Conservation (phyloP, 2,113 vertebrate species). For the Deroptyus accipitrinus region DNA sequence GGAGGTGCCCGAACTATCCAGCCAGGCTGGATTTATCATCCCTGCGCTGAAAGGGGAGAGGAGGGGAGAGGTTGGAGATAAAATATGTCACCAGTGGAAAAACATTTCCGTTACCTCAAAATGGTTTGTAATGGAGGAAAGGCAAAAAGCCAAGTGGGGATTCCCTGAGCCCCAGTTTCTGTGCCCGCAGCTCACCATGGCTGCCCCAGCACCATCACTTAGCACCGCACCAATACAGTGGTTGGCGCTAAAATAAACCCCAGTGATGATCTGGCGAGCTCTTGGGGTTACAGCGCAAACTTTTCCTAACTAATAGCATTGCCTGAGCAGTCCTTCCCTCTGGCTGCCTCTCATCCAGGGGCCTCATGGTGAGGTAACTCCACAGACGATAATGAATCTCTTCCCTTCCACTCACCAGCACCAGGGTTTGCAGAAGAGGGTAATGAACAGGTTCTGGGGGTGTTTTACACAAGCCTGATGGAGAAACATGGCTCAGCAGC, state of each 20-base stretch:
- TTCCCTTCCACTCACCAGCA: background rate
- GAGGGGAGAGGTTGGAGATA: background rate
- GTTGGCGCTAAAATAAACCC: background rate
- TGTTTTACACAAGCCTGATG: background rate
- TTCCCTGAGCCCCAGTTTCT: background rate
- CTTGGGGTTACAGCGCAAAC: background rate
- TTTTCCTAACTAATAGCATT: background rate
- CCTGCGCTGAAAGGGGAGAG: background rate
- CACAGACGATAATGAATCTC: background rate
- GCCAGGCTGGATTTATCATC: background rate
- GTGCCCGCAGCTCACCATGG: background rate
- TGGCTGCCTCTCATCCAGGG: background rate
- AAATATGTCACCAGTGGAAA: rapidly evolving
- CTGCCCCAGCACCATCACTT: slow-evolving; percentile 27
- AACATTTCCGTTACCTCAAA: background rate
- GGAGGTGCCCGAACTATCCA: background rate
- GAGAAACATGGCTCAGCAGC: background rate
- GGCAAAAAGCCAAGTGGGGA: background rate
- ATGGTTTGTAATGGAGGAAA: background rate
- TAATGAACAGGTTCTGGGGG: background rate
- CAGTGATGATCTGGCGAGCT: background rate
- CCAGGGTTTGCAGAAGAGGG: background rate
- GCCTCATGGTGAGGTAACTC: background rate
- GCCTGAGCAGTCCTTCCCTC: background rate
- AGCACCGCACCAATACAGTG: background rate